Conservation (phyloP, 2,797 vertebrate species). For the Xyrichtys novacula region DNA sequence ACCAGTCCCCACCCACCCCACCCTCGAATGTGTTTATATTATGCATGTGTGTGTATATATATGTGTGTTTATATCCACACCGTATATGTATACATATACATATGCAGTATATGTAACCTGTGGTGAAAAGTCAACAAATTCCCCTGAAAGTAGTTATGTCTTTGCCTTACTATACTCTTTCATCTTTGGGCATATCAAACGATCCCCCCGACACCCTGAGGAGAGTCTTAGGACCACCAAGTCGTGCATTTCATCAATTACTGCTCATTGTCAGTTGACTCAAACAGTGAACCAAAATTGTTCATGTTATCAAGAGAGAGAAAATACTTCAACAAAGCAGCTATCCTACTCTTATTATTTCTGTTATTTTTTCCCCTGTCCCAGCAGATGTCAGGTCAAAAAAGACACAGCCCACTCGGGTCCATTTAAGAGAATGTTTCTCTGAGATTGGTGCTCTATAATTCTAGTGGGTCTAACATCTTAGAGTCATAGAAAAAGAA, state of each 20-base stretch:
- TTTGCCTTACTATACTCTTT: conserved; percentile 84
- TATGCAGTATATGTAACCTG: conserved; percentile 86
- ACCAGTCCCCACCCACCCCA: conserved; percentile 70
- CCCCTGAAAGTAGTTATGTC: conserved; percentile 81
- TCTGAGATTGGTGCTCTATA: conserved; percentile 71
- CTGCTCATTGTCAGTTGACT: conserved; percentile 40
- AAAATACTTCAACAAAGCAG: conserved; percentile 63
- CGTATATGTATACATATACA: conserved; percentile 88
- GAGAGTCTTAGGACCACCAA: conserved; percentile 45
- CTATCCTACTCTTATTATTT: conserved; percentile 48
- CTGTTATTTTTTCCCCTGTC: conserved; percentile 19
- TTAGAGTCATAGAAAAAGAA: conserved; percentile 44
- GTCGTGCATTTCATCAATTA: conserved; percentile 55
- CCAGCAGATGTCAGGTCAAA: conserved; percentile 51
- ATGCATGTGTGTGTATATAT: conserved; percentile 89
- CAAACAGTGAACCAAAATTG: conserved; percentile 30
- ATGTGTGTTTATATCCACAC: conserved; percentile 89
- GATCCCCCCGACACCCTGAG: conserved; percentile 38
- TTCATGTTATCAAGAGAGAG: conserved; percentile 36
- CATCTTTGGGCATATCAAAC: conserved; percentile 77
- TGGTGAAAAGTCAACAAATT: conserved; percentile 79
- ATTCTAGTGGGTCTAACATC: conserved; percentile 36
- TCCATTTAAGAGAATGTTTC: conserved; percentile 60
- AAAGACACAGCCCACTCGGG: conserved; percentile 22
- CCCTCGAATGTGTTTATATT: conserved; percentile 88